Base-by-base conservation (phyloP, 2,113 vertebrate species). In the Xenopus laevis region DNA sequence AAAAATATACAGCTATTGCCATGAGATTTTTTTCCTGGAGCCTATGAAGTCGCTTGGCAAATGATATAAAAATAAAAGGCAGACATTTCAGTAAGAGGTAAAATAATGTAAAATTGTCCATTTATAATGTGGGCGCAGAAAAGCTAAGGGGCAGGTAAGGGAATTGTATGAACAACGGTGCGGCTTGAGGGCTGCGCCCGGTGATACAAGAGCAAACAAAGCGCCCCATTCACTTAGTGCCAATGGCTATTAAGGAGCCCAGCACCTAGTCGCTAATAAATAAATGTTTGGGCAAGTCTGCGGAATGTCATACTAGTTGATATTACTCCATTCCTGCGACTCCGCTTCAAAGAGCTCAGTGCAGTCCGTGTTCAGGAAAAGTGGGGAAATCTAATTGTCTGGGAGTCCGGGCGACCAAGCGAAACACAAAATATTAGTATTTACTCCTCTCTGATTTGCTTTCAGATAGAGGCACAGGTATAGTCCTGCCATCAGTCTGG, bases 171-270 rank as follows among this genome's bases (percentile, higher is more conserved):
- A 71, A 78, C 60, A 77, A 77, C 70, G 61, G 33, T 30, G 27
- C 7, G 17, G 60, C 44, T 74, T 69, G 44, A 61, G 16, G 30
- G 60, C 61, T 18, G 33, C 60, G 58, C 13, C 50, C 46, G 59
- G 64, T 59, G 67, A 21, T 70, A 71, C 33, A 74, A 71, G 59
- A 74, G 46, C 18, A 71, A 30, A 78, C 79, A 80, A 78, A 71
- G 68, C 55, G 58, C 33, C 53, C 53, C 69, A 80, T 80, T 80
- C 75, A 78, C 57, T 64, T 63, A 33, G 70, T 78, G 71, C 79
- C 79, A 80, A 57, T 44, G 17, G 55, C 16, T 53, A 50, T 61
- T 70, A 78, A 71, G 45, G 40, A 73, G 61, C 67, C 66, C 59
- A 67, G 18, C 21, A 71, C 74, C 17, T 45, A 74, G 71, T 55